phyloP scores from a whole-genome alignment of 2,113 vertebrate species.

The Malaclemys terrapin region DNA sequence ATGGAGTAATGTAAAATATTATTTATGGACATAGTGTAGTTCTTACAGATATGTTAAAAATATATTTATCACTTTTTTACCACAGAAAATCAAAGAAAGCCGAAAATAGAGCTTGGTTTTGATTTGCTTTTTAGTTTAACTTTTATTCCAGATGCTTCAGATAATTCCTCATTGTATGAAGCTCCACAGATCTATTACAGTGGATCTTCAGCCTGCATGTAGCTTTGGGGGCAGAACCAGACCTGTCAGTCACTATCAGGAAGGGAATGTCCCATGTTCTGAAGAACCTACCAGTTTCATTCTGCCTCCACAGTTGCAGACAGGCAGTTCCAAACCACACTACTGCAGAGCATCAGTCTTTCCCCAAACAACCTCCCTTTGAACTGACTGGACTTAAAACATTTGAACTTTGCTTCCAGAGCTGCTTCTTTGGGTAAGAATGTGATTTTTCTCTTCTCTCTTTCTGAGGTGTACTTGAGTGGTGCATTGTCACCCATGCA shows the following conservation, averaged over 20 bases:
- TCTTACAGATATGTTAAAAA: background rate
- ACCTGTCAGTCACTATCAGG: background rate
- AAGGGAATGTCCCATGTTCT: background rate
- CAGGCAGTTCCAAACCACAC: background rate
- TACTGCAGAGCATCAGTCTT: background rate
- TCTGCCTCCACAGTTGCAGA: background rate
- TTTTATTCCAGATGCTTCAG: background rate
- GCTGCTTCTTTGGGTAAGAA: background rate
- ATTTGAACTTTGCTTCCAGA: background rate
- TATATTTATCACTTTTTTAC: background rate
- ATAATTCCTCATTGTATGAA: background rate
- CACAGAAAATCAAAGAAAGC: background rate
- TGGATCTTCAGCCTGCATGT: accelerated
- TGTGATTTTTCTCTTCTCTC: background rate
- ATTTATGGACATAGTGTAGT: accelerated
- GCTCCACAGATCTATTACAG: background rate
- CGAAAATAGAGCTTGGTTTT: background rate
- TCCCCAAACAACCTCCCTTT: background rate
- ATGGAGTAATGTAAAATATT: background rate
- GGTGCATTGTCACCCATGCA: background rate
- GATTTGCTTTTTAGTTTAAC: background rate
- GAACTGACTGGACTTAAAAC: background rate
- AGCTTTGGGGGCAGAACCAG: background rate
- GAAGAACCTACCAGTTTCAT: background rate
- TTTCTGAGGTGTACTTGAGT: background rate